These are phyloP conservation scores for Paralichthys olivaceus DNA, from an alignment of 2,113 vertebrate genomes.

Conservation along the genomic window DNA sequence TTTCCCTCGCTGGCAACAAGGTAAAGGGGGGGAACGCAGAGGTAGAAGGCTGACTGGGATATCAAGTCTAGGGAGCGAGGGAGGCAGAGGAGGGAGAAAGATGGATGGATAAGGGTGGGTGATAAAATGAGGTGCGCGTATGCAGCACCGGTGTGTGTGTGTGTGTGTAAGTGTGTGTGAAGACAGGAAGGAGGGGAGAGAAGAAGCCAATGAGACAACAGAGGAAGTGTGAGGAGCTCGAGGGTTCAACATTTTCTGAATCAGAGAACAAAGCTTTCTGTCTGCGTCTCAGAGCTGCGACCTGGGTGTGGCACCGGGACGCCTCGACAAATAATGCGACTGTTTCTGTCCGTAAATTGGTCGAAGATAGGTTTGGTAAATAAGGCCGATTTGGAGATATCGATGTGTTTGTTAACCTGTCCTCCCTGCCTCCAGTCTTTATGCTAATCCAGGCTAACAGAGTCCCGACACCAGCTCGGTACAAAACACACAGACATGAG, in stretches of 20 bases:
- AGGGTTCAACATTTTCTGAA: neutral
- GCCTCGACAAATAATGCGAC: too few relatives aligned
- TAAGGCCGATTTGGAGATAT: neutral
- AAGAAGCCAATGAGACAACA: constrained; percentile 25
- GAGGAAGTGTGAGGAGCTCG: constrained; percentile 22
- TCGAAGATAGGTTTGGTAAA: neutral
- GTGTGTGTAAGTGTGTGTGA: neutral
- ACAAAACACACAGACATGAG: neutral
- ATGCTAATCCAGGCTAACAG: neutral
- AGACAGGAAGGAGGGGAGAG: neutral
- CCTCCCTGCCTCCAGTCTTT: neutral
- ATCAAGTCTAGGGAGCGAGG: constrained; percentile 27
- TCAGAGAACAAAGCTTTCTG: neutral
- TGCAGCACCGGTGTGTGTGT: neutral
- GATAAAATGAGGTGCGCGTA: constrained; percentile 53
- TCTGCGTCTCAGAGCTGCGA: neutral
- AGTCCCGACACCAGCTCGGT: neutral
- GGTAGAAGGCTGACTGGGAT: constrained; percentile 51
- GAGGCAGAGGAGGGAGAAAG: constrained; percentile 8
- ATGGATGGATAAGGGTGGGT: constrained; percentile 40
- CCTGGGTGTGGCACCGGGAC: too few relatives aligned
- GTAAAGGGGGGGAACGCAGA: constrained; percentile 50
- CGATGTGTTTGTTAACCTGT: neutral
- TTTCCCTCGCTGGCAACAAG: constrained; percentile 48
- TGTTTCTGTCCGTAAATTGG: too few relatives aligned